Conservation (phyloP, 2,888 invertebrate genomes). For the Plemyria rubiginata region DNA sequence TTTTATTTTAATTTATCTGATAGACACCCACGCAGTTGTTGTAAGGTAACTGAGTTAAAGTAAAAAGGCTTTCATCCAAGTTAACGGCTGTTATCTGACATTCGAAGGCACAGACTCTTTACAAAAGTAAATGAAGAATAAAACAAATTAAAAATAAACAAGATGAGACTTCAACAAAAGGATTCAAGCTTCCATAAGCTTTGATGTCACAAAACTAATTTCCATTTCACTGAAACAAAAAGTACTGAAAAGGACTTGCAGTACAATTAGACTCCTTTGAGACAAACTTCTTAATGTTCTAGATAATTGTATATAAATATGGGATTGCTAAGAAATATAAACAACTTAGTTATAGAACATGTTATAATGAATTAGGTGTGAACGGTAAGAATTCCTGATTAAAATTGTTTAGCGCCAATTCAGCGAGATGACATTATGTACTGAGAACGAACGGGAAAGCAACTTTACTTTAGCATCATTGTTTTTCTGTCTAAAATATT, state of each 20-base stretch:
- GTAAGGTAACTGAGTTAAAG: neutral
- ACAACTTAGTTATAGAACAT: neutral
- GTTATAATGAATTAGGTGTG: neutral
- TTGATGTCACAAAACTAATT: constrained; percentile 32
- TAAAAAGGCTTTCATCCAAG: neutral
- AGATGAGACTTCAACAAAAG: constrained; percentile 14
- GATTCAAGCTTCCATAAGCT: constrained; percentile 22
- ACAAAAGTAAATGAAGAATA: constrained; percentile 18
- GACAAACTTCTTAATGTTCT: constrained; percentile 32
- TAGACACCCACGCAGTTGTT: neutral
- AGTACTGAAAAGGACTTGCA: constrained; percentile 19
- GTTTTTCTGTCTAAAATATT: too few relatives aligned
- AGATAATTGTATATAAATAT: constrained; percentile 31
- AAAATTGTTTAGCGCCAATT: too few relatives aligned
- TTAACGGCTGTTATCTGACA: neutral
- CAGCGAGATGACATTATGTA: too few relatives aligned
- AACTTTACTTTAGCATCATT: too few relatives aligned
- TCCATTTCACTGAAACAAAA: constrained; percentile 26
- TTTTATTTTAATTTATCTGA: too few relatives aligned
- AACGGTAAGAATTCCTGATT: too few relatives aligned
- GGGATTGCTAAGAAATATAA: constrained; percentile 3
- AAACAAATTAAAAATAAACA: constrained; percentile 26
- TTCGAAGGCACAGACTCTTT: constrained; percentile 1
- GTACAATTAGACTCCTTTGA: constrained; percentile 31
- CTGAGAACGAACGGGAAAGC: too few relatives aligned